These are phyloP conservation scores for Sarcophaga carnaria DNA, from an alignment of 2,888 invertebrate genomes.

Conservation along the genomic window DNA sequence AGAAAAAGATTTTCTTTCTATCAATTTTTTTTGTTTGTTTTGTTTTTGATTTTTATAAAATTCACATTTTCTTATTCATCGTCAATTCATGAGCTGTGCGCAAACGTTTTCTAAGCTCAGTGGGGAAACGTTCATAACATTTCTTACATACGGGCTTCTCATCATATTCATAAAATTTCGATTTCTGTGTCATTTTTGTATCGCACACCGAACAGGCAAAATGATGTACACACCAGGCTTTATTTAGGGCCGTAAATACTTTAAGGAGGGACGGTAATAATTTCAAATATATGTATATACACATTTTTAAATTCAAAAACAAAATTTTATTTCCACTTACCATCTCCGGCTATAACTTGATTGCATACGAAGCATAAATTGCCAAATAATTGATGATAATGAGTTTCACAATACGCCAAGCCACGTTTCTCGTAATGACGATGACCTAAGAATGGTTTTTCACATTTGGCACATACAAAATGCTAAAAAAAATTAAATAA, in stretches of 20 bases:
- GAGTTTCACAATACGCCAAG: slow-evolving; percentile 98
- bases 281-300: background rate
- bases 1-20: background rate
- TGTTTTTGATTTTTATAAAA: background rate
- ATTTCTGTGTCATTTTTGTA: slow-evolving; percentile 96
- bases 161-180: slow-evolving; percentile 99
- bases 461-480: slow-evolving; percentile 99
- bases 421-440: slow-evolving; percentile 99
- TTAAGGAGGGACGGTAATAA: slow-evolving; percentile 63
- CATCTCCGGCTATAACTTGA: slow-evolving; percentile 98
- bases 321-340: slow-evolving; percentile 83
- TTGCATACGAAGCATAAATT: slow-evolving; percentile 99
- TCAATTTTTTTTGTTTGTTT: background rate
- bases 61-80: slow-evolving; percentile 83
- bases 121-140: slow-evolving; percentile 98
- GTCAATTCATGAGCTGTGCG: slow-evolving; percentile 93
- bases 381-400: slow-evolving; percentile 99
- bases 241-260: slow-evolving; percentile 99
- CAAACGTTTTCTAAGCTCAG: slow-evolving; percentile 95
- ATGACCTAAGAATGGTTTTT: slow-evolving; percentile 99
- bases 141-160: slow-evolving; percentile 99
- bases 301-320: background rate
- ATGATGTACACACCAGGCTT: slow-evolving; percentile 99
- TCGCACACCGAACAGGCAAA: slow-evolving; percentile 99
- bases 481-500: slow-evolving; percentile 86